Evolutionary conservation across 2,113 vertebrate genomes (phyloP), one percentile per base, ranked within the genome.

Genomic region (Otolemur garnettii): DNA sequence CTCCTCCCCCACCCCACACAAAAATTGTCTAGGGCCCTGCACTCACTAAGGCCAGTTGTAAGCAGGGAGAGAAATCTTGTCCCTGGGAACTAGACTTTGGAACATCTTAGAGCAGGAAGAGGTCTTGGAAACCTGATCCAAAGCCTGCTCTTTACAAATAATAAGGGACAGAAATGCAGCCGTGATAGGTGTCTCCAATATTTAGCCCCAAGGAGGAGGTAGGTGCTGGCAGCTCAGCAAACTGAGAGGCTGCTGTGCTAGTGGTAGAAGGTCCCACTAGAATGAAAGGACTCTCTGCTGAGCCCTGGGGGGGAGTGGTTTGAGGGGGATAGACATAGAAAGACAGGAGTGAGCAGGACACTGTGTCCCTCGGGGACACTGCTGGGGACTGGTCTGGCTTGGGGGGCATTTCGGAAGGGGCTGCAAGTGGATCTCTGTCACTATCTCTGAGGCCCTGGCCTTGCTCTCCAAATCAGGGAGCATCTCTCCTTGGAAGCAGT

Each of bases 111-210:
- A 59, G 35, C 11, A 71, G 69, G 60, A 60, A 42, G 35, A 55
- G 68, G 28, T 21, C 81, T 28, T 24, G 33, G 57, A 59, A 14
- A 35, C 45, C 45, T 68, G 74, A 28, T 53, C 42, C 42, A 35
- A 83, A 93, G 64, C 50, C 57, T 57, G 17, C 42, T 83, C 77
- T 69, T 91, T 55, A 45, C 60, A 30, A 87, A 72, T 11, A n/a
- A 59, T 2, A 14, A 59, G 33, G 18, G 50, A 22, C 33, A 11
- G 33, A 88, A 57, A 82, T 1, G 33, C 53, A 82, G 33, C 26
- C 3, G 0, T 17, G 38, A 50, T 60, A 72, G 55, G 33, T 55
- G 57, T 17, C 90, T 80, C 0, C 0, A 69, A 57, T 66, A 15
- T 38, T n/a, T 13, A 66, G 84, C 28, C 0, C 1, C 22, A 30